A percentile compares a stretch with the other conserved stretches of the same genome.
These are phyloP conservation scores for Brevimyrus niger DNA, from an alignment of 2,113 vertebrate genomes.

Conservation along the genomic window DNA sequence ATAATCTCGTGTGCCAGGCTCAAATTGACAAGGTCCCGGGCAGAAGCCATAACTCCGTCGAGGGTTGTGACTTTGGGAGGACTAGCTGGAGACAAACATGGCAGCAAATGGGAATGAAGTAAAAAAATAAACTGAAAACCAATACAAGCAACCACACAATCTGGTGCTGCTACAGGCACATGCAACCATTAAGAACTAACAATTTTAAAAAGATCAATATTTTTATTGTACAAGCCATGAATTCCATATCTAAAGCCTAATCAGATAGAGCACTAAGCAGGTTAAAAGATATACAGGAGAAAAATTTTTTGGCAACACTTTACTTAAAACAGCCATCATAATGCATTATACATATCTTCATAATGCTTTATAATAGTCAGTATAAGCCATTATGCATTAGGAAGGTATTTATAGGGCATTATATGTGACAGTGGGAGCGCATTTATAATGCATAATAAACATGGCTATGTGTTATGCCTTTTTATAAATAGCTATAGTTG, in stretches of 20 bases:
- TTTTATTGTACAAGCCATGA: neutral
- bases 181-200: neutral
- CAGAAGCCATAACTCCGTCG: slow-evolving; percentile 78
- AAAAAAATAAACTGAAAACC: neutral
- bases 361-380: too few species aligned
- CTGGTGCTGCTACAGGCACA: neutral
- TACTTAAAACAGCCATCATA: too few species aligned
- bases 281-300: neutral
- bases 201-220: slow-evolving; percentile 30
- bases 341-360: too few species aligned
- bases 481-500: too few species aligned
- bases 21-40: slow-evolving; percentile 74
- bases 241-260: slow-evolving; percentile 25
- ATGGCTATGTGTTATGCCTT: too few species aligned
- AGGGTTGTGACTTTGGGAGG: slow-evolving; percentile 74
- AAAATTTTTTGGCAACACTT: too few species aligned
- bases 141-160: neutral
- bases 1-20: slow-evolving; percentile 84
- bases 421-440: too few species aligned
- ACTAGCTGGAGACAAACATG: slow-evolving; percentile 59
- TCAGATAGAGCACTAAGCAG: slow-evolving; percentile 4
- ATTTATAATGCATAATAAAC: too few species aligned
- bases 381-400: too few species aligned
- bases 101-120: neutral
- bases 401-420: too few species aligned